Conservation (phyloP, 2,797 vertebrate species). For the Enoplosus armatus region DNA sequence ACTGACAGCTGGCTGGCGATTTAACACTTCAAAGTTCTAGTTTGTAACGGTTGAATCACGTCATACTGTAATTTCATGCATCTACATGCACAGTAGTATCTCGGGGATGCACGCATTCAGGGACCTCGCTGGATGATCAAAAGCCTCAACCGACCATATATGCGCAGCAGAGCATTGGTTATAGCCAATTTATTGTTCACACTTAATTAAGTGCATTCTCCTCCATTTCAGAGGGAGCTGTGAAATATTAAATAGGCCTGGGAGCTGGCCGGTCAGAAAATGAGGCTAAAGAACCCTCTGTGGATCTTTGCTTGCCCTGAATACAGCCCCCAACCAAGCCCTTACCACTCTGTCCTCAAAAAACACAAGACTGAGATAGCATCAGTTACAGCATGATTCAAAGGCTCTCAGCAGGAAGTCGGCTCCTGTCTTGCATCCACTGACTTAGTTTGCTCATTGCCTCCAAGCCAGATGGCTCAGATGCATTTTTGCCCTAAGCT, state of each 20-base stretch:
- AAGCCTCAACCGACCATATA: conserved; percentile 48
- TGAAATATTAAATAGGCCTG: conserved; percentile 78
- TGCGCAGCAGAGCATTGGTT: conserved; percentile 60
- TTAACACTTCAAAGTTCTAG: conserved; percentile 74
- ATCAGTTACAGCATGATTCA: conserved; percentile 41
- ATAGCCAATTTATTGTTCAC: conserved; percentile 78
- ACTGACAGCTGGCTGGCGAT: conserved; percentile 45
- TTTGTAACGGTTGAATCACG: conserved; percentile 65
- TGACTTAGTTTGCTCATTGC: conserved; percentile 2
- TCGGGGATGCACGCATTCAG: conserved; percentile 36
- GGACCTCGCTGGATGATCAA: conserved; percentile 65
- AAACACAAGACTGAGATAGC: conserved; percentile 54
- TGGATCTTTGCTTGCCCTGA: conserved; percentile 67
- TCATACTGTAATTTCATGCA: conserved; percentile 63
- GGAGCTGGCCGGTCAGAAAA: conserved; percentile 76
- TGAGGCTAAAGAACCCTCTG: conserved; percentile 70
- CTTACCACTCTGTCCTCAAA: conserved; percentile 65
- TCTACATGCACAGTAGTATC: conserved; percentile 53
- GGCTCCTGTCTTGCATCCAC: conserved; percentile 11
- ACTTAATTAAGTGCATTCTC: conserved; percentile 74
- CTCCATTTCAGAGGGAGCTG: conserved; percentile 63
- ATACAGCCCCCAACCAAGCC: conserved; percentile 59
- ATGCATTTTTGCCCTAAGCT: conserved; percentile 1
- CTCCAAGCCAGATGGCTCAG: conserved; percentile 28
- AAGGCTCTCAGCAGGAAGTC: conserved; percentile 42